Conservation (phyloP, 1,140 invertebrate genomes). For the Trigoniulus corallinus region DNA sequence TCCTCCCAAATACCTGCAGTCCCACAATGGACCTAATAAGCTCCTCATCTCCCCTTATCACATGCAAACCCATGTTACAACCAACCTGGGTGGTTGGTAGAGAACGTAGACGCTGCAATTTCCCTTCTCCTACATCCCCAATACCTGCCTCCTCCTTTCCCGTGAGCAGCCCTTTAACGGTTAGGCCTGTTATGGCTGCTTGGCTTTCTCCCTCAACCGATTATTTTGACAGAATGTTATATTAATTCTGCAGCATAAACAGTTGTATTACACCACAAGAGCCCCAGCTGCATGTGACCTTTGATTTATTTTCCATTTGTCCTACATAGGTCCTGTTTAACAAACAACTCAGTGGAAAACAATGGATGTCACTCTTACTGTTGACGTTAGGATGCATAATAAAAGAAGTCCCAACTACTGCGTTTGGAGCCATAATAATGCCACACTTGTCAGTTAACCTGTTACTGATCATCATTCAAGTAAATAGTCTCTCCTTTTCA, state of each 20-base stretch:
- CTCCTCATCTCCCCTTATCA: no score
- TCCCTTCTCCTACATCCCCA: no score
- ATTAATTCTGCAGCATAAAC: not conserved
- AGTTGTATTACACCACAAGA: not conserved
- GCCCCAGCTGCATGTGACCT: not conserved
- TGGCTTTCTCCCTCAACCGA: no score
- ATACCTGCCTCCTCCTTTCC: no score
- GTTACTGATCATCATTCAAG: slow-evolving; percentile 47
- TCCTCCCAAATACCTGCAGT: no score
- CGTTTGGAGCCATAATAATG: slow-evolving; percentile 15
- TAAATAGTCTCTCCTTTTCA: slow-evolving; percentile 13
- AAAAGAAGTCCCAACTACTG: slow-evolving; percentile 60
- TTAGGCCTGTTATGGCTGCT: no score
- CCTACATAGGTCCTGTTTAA: slow-evolving; percentile 58
- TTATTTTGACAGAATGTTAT: not conserved
- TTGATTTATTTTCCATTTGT: not conserved
- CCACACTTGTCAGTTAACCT: slow-evolving; percentile 29
- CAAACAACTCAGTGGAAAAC: slow-evolving; percentile 56
- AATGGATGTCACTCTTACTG: slow-evolving; percentile 77
- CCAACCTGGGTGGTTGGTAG: no score
- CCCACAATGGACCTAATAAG: no score
- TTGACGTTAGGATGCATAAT: slow-evolving; percentile 80
- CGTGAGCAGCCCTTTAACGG: no score
- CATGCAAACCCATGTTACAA: no score
- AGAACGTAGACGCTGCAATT: no score